Percentiles rank a stretch among this genome's conserved stretches.
These are phyloP conservation scores for Taxidea taxus DNA, from an alignment of 2,113 vertebrate species.

Conservation along the genomic window DNA sequence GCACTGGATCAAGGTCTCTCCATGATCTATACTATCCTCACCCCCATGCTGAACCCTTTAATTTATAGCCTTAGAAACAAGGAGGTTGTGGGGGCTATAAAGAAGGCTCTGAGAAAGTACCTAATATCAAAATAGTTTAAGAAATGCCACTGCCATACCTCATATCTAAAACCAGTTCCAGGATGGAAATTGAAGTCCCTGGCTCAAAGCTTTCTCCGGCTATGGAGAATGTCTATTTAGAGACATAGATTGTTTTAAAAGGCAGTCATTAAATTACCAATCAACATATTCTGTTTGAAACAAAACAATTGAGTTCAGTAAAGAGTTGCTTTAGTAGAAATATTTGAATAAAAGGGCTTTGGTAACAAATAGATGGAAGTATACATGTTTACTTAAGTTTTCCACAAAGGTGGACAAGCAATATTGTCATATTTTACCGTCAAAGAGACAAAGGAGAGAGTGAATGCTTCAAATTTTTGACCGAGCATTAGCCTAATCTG, in stretches of 20 bases:
- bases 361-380: background rate
- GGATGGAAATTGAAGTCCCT: background rate
- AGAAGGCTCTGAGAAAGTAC: background rate
- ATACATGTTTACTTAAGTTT: background rate
- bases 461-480: background rate
- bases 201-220: background rate
- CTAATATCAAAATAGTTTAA: background rate
- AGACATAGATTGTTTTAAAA: background rate
- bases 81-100: slow-evolving; percentile 3
- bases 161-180: background rate
- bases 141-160: background rate
- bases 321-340: background rate
- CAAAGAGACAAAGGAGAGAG: background rate
- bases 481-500: background rate
- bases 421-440: background rate
- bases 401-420: background rate
- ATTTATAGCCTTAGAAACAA: slow-evolving; percentile 58
- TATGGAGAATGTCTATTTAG: background rate
- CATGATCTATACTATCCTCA: slow-evolving; percentile 10
- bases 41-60: slow-evolving; percentile 16
- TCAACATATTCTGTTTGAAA: background rate
- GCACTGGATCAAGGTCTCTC: background rate
- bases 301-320: background rate
- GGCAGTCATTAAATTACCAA: background rate
- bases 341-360: background rate